Evolutionary conservation across 2,797 vertebrate species (phyloP).

Genomic region (Pteropus rufus): DNA sequence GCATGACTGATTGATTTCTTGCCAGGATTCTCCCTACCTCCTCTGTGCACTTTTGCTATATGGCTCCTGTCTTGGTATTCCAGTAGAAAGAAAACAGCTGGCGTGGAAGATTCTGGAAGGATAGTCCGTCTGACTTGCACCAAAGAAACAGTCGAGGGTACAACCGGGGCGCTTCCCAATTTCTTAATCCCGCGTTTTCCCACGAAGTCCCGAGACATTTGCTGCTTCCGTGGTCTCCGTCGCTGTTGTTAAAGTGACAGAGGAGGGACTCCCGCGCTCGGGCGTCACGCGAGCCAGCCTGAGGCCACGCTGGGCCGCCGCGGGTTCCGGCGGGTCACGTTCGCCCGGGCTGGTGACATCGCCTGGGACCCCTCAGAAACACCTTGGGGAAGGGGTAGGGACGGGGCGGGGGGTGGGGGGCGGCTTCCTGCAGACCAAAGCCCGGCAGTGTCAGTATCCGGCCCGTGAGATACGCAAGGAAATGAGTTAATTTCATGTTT

Average conservation of each 20-base stretch:
- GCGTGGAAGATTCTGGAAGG: not conserved
- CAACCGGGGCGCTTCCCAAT: not conserved
- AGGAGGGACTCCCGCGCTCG: too few species aligned
- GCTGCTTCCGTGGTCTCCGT: not conserved
- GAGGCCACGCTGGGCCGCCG: too few species aligned
- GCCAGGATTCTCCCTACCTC: not conserved
- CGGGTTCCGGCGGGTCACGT: too few species aligned
- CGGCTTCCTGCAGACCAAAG: not conserved
- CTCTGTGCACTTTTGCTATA: not conserved
- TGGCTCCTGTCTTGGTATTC: not conserved
- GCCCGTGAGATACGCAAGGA: not conserved
- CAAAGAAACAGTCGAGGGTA: not conserved
- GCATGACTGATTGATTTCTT: not conserved
- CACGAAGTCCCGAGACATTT: not conserved
- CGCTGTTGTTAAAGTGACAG: too few species aligned
- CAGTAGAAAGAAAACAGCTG: not conserved
- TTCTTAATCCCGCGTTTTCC: not conserved
- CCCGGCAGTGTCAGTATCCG: not conserved
- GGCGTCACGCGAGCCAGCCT: too few species aligned
- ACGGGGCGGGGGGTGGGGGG: accelerated
- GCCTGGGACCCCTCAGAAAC: not conserved
- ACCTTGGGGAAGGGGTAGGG: not conserved
- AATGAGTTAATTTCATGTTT: not conserved
- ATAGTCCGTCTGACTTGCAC: not conserved
- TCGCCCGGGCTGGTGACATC: not conserved